Evolutionary conservation across 2,113 vertebrate genomes (phyloP), one percentile per base, ranked within the genome.

Genomic region (Alces alces): DNA sequence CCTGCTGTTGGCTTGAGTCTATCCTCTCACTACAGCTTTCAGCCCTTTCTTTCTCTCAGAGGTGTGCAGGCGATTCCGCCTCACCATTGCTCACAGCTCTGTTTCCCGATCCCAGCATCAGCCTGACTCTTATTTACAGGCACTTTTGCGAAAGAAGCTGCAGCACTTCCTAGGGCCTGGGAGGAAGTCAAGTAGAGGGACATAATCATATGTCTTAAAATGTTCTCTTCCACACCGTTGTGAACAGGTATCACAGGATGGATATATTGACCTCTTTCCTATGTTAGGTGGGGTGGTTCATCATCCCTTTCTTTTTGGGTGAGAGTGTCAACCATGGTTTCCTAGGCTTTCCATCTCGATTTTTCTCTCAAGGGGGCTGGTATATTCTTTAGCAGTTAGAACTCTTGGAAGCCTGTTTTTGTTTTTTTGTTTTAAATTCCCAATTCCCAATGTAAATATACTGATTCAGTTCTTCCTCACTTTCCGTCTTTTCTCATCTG

Each of bases 171-270:
- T 82, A 78, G 70, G 21, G 36, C 7, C 39, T 89, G 27, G 28
- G 55, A 66, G 61, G 50, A 94, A 96, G 78, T 91, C 79, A 93
- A 60, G 96, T 61, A 89, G 89, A 95, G 43, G 91, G 94, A 96
- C 47, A 91, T 85, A 82, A 57, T 94, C 82, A 43, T 52, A 73
- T 80, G 60, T 96, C 66, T 96, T 86, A 86, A 93, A 95, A 95
- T 8, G 36, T 86, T 93, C 92, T 83, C 36, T 95, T 97, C 88
- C 76, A 92, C 30, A 12, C 30, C 28, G 3, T 61, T 96, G 93
- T 79, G 61, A 93, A 86, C 50, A 47, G 82, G 19, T 28, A 76
- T 73, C 80, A 84, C 19, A 91, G 82, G 85, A 94, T 57, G 82
- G 25, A 87, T 73, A 80, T 47, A 86, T 45, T 79, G 80, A 84